A percentile compares a stretch with the other conserved stretches of the same genome.
Evolutionary conservation across 2,797 vertebrate genomes (phyloP).

Genomic region (Poeciliopsis turneri): DNA sequence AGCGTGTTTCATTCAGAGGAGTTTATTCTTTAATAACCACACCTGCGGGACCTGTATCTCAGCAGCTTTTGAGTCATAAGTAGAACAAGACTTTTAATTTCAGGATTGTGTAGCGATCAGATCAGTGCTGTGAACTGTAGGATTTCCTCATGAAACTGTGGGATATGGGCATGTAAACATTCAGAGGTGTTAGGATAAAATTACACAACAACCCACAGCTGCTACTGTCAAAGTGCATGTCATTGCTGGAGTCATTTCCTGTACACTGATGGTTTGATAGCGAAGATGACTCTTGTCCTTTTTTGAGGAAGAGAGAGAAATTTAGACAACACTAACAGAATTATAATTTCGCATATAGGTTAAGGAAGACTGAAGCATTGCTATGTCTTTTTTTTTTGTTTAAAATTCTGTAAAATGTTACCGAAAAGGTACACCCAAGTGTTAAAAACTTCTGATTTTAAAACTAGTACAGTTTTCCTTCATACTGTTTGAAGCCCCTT

Average conservation of each 20-base stretch:
- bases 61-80: constrained; percentile 3
- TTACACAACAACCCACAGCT: constrained; percentile 23
- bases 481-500: not conserved
- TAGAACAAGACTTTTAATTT: not conserved
- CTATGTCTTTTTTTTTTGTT: not conserved
- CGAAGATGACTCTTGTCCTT: not conserved
- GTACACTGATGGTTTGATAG: not conserved
- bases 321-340: not conserved
- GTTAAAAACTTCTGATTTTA: not conserved
- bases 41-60: constrained; percentile 12
- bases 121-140: constrained; percentile 10
- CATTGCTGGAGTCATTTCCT: constrained; percentile 19
- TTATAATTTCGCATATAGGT: not conserved
- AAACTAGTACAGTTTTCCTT: not conserved
- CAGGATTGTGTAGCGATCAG: constrained; percentile 11
- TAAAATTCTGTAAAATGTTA: not conserved
- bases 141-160: constrained; percentile 2
- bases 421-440: not conserved
- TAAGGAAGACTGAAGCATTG: not conserved
- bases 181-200: constrained; percentile 5
- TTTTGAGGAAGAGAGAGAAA: not conserved
- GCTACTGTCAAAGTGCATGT: not conserved
- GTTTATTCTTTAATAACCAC: not conserved
- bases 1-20: not conserved
- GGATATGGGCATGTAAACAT: constrained; percentile 20